These are phyloP conservation scores for Sprattus sprattus DNA, from an alignment of 2,113 vertebrate genomes.

Conservation along the genomic window DNA sequence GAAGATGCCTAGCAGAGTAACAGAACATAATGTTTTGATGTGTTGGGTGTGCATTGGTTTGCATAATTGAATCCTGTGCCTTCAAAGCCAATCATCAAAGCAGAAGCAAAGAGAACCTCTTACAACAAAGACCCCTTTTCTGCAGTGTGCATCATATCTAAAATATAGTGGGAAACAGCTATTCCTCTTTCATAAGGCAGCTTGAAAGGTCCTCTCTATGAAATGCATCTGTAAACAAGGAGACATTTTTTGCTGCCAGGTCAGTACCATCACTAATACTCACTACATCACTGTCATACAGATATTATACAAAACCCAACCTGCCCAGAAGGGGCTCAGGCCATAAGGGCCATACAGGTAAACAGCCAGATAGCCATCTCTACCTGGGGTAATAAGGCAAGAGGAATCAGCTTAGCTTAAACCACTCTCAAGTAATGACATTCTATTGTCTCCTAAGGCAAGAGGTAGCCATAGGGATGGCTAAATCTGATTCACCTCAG, in stretches of 20 bases:
- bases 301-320: not conserved
- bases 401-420: constrained; percentile 25
- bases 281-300: not conserved
- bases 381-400: constrained; percentile 23
- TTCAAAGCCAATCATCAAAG: not conserved
- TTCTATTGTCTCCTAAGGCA: constrained; percentile 29
- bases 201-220: not conserved
- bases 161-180: not conserved
- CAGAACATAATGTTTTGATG: not conserved
- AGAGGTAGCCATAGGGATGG: constrained; percentile 20
- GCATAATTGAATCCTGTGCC: not conserved
- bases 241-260: not conserved
- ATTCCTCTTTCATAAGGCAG: not conserved
- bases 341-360: not conserved
- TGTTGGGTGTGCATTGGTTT: not conserved
- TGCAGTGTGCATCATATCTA: not conserved
- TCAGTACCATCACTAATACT: not conserved
- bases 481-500: constrained; percentile 20
- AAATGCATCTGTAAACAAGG: not conserved
- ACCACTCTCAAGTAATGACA: constrained; percentile 46
- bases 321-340: not conserved
- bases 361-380: constrained; percentile 37
- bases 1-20: not conserved
- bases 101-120: not conserved
- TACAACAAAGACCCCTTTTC: not conserved